Evolutionary conservation across 1,140 invertebrate species (phyloP), one percentile per base, ranked within the genome.

Genomic region (Bombus sylvicola): DNA sequence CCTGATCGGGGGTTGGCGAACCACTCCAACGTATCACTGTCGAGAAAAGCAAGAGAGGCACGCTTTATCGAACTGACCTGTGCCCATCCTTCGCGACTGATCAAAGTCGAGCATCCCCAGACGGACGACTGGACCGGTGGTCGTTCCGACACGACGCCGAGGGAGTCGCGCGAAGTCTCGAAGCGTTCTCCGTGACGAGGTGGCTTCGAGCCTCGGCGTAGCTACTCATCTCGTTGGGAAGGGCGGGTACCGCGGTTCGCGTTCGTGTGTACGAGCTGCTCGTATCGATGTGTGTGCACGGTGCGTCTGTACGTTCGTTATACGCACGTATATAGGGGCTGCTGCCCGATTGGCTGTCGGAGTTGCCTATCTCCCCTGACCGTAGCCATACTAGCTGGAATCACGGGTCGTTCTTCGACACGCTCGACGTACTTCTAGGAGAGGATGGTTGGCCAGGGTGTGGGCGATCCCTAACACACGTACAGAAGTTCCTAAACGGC

Each of bases 61-160:
- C 69, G 81, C 89, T 88, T 90, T 87, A 87, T 76, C 78, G 71
- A 85, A 94, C 93, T 93, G 92, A 94, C 93, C 93, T 94, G 92
- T 91, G 91, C 92, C 92, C 93, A 94, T 94, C 89, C 92, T 94
- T 89, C 88, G 91, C 86, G 87, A 62, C 89, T 88, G 87, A 89
- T 93, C 89, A 93, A 93, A 93, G 90, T 93, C 91, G 87, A 91
- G 87, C 93, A 93, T 93, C 91, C 89, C 89, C 91, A 90, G 91
- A 89, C 81, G 88, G 83, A 76, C 69, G 87, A 84, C 83, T 87
- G 87, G 88, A 59, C 68, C 73, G 71, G 85, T 84, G 82, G 73
- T 62, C 91, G 89, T 84, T 73, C 78, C 87, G 90, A 91, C 85
- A 82, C 86, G 80, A 80, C 83, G 89, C 73, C 91, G 87, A 87